Evolutionary conservation across 2,888 invertebrate genomes (phyloP), one percentile per base, ranked within the genome.

Genomic region (Xylophagus ater): DNA sequence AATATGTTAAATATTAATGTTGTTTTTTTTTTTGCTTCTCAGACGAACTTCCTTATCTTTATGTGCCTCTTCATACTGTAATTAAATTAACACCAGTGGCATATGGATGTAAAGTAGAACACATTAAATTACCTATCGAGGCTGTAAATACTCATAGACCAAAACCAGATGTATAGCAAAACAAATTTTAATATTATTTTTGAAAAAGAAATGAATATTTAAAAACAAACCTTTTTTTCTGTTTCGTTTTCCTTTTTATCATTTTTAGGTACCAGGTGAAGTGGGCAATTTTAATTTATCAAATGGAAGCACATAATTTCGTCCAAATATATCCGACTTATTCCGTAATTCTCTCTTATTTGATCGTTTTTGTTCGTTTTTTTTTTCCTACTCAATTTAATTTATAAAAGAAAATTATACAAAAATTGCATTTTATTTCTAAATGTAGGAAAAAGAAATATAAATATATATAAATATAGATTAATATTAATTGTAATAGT

Each of bases 61-160:
- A 82, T 67, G 90, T 92, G 50, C 92, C 92, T 6, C 69, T 92
- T 41, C 97, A 98, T 68, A 88, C 93, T 35, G 83, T 97, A 52
- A 90, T 97, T 60, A 96, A 96, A 67, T 68, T 98, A 58, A 97
- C 96, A 14, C 97, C 97, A 3, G 88, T 96, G 21, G 97, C 98
- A 23, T 98, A 98, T 64, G 97, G 97, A 26, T 98, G 97, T 65
- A 84, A 92, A 55, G 85, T 94, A 59, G 96, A 97, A 60, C 81
- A 90, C 66, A 86, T 97, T 59, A 76, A 81, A 57, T 72, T 98
- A 49, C 82, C 88, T 26, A 82, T 97, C 37, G 84, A 84, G 42
- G 94, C 96, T 45, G 97, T 97, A 41, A 89, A 97, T 66, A 98
- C 97, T 36, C 96, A 98, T 67, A 78, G 94, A 35, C 76, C 88